These are phyloP conservation scores for Hirtodrosophila trivittata DNA, from an alignment of 2,888 invertebrate genomes.

Conservation along the genomic window DNA sequence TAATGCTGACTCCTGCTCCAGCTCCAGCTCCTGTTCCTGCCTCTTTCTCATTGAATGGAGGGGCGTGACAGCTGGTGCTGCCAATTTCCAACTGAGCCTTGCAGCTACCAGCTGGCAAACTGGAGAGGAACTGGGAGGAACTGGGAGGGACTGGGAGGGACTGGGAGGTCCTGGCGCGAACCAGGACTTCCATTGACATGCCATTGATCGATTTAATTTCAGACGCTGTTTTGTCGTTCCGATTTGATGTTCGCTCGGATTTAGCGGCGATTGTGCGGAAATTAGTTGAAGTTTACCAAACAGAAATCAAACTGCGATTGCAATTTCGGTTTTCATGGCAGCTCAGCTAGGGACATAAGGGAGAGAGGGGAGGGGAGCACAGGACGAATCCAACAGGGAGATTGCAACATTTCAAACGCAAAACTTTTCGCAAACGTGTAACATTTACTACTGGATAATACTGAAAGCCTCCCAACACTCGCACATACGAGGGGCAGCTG, in stretches of 20 bases:
- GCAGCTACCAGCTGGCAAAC: too few relatives aligned
- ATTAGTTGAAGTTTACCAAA: constrained; percentile 56
- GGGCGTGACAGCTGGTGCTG: not conserved
- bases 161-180: too few relatives aligned
- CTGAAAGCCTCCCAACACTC: too few relatives aligned
- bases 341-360: not conserved
- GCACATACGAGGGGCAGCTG: too few relatives aligned
- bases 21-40: not conserved
- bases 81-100: too few relatives aligned
- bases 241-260: constrained; percentile 49
- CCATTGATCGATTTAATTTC: constrained; percentile 64
- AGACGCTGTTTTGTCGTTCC: constrained; percentile 49
- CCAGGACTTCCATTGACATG: constrained; percentile 1
- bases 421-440: not conserved
- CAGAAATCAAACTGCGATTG: constrained; percentile 31
- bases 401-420: constrained; percentile 2
- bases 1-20: constrained; percentile 39
- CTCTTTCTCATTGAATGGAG: not conserved
- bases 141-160: too few relatives aligned
- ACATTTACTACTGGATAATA: constrained; percentile 4
- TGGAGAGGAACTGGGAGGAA: too few relatives aligned
- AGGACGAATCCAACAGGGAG: not conserved
- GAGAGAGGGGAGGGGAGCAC: not conserved
- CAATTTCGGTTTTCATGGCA: constrained; percentile 17
- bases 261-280: constrained; percentile 60